These are phyloP conservation scores for Larimichthys crocea DNA, from an alignment of 2,113 vertebrate genomes.

Conservation along the genomic window DNA sequence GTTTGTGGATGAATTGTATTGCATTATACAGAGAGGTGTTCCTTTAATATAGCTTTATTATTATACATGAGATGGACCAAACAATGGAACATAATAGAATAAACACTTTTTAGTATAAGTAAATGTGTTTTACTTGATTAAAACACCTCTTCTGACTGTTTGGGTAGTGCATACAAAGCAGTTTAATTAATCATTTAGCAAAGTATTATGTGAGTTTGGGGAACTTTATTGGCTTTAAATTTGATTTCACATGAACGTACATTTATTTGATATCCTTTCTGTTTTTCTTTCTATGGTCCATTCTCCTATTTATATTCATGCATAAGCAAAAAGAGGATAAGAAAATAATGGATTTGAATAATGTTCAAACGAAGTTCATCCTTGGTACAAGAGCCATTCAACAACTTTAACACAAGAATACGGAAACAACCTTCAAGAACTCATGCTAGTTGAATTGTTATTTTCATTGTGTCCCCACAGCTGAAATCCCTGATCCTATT, in stretches of 20 bases:
- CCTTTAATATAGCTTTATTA: background rate
- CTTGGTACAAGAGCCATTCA: background rate
- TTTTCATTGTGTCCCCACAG: constrained; percentile 6
- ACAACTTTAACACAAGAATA: background rate
- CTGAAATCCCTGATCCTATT: constrained; percentile 50
- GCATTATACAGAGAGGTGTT: too few relatives aligned
- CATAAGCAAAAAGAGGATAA: background rate
- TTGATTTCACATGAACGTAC: background rate
- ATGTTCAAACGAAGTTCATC: background rate
- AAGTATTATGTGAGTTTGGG: too few relatives aligned
- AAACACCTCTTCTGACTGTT: too few relatives aligned
- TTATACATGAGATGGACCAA: background rate
- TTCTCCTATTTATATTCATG: background rate
- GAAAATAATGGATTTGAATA: background rate
- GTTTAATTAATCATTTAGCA: too few relatives aligned
- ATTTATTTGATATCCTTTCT: background rate
- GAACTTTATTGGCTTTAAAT: background rate
- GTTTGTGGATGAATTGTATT: too few relatives aligned
- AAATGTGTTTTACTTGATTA: too few relatives aligned
- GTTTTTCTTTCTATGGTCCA: background rate
- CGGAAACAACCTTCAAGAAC: background rate
- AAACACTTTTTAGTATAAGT: background rate
- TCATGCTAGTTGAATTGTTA: background rate
- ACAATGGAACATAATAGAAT: background rate
- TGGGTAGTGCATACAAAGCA: too few relatives aligned